Evolutionary conservation across 2,113 vertebrate genomes (phyloP), one percentile per base, ranked within the genome.

Genomic region (Cygnus atratus): DNA sequence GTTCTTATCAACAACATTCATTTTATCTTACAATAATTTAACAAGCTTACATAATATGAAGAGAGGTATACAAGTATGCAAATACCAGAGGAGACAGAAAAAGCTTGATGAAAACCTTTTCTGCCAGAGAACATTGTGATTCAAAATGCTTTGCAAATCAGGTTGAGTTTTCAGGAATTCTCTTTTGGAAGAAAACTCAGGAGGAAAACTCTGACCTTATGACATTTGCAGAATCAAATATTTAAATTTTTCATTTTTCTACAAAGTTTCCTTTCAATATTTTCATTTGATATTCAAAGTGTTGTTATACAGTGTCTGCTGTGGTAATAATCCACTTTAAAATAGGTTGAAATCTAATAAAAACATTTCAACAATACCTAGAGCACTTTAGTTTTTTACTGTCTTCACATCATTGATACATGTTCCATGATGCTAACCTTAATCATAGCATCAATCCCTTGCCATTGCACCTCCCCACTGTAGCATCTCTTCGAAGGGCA

Each of bases 201-300:
- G 35, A 75, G 66, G n/a, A 89, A 89, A 91, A 55, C 63, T 72
- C 61, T 91, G 66, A 88, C 61, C 43, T 94, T 87, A 81, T 78
- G 57, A 65, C 52, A 39, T 90, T 50, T 74, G 33, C 19, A 86
- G 24, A 88, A 88, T 71, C 44, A 92, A 93, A 80, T 77, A 90
- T 71, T 95, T 80, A 19, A 44, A 20, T 80, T 83, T 72, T 92
- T 55, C 28, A 33, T 67, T 92, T 92, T 77, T 44, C 28, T 77
- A 39, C 0, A 0, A 39, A 52, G 6, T 66, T 50, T 9, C 48
- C 5, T 50, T 71, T 59, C 13, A 19, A 29, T 72, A 39, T 66
- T 72, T 88, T 61, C 18, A 50, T 44, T 77, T 62, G 31, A 22
- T 61, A 84, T 85, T 44, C 74, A 31, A 46, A 80, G 44, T 46